A percentile compares a stretch with the other conserved stretches of the same genome.
phyloP scores from a whole-genome alignment of 2,113 vertebrate species.

The Pogona vitticeps region DNA sequence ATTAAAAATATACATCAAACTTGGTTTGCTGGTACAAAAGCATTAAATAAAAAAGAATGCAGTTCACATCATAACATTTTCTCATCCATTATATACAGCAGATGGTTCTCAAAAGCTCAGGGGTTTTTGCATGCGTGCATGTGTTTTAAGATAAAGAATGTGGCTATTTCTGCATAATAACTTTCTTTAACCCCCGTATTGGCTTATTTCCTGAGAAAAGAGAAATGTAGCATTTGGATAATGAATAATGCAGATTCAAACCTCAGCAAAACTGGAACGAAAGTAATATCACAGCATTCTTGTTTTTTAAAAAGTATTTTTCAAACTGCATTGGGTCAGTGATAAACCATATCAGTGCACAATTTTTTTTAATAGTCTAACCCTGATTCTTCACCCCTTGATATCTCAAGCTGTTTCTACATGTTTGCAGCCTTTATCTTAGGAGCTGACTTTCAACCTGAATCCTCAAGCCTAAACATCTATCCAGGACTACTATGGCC shows the following conservation, averaged over 20 bases:
- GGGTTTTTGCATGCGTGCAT: not conserved
- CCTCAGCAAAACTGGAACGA: slow-evolving; percentile 7
- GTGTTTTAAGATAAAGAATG: slow-evolving; percentile 20
- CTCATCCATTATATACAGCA: slow-evolving; percentile 13
- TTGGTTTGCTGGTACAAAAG: slow-evolving; percentile 21
- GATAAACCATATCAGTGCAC: not conserved
- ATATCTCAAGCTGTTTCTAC: no score
- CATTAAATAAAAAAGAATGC: slow-evolving; percentile 17
- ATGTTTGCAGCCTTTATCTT: no score
- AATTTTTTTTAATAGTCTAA: not conserved
- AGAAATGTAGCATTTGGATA: not conserved
- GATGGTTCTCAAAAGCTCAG: slow-evolving; percentile 13
- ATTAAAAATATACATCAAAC: slow-evolving; percentile 23
- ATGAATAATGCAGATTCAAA: slow-evolving; percentile 17
- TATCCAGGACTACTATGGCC: no score
- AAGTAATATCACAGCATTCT: slow-evolving; percentile 1
- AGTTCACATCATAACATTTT: not conserved
- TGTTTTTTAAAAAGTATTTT: not conserved
- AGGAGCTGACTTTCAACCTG: no score
- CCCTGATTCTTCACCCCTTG: no score
- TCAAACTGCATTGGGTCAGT: not conserved
- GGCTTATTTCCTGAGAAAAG: not conserved
- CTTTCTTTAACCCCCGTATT: not conserved
- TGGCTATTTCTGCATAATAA: slow-evolving; percentile 7
- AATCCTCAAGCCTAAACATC: no score